Evolutionary conservation across 2,113 vertebrate genomes (phyloP), one percentile per base, ranked within the genome.

Genomic region (Myrmecobius fasciatus): DNA sequence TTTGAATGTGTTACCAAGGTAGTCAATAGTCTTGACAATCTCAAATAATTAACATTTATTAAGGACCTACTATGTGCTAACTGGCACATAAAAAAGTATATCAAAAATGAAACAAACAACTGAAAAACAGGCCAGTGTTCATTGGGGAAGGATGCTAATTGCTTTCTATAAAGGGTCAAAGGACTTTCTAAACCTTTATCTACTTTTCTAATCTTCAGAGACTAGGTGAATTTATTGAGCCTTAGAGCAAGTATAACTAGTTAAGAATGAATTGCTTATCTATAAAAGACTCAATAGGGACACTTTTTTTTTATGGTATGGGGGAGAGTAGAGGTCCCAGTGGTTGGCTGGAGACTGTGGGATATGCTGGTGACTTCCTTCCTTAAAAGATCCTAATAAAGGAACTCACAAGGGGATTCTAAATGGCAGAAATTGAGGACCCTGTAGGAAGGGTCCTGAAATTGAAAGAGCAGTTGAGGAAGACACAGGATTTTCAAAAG

Each of bases 401-500:
- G 1, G 11, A 51, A 67, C 51, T 54, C 28, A 25, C 10, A n/a
- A 36, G 12, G 9, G 24, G 54, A 90, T 2, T 48, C 12, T 51
- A 25, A 1, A 49, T 36, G 95, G 94, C 89, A 26, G 95, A 90
- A 49, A 53, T 93, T n/a, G 51, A 94, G 36, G 97, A 97, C 90
- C 91, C 97, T 22, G 94, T 52, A 89, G 98, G 97, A 96, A 98
- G 97, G 92, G 96, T 99, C 52, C 56, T 96, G 96, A 95, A 97
- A 54, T 96, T 99, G 95, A 98, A 99, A 98, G 96, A 98, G 96
- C 97, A 98, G 67, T 97, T 99, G 53, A 91, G 95, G 92, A 67
- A 97, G 92, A 93, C 96, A 2, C 94, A 91, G 51, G 97, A 98
- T 49, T 51, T 98, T 8, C 97, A 95, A 0, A 99, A 98, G 99